Percentiles rank a stretch among this genome's conserved stretches.
These are phyloP conservation scores for Zeuzera pyrina DNA, from an alignment of 2,888 invertebrate species.

Conservation along the genomic window DNA sequence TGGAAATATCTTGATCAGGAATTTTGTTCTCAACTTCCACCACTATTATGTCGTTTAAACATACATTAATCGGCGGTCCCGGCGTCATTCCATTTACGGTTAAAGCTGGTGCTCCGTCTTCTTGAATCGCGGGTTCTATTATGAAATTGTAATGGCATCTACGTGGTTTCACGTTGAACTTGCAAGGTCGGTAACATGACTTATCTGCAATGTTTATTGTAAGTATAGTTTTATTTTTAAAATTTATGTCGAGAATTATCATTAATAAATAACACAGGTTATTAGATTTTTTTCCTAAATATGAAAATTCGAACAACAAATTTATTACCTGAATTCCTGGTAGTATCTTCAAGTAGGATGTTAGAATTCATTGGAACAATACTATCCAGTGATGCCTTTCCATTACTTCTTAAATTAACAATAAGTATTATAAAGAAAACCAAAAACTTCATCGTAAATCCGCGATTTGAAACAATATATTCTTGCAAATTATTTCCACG, in stretches of 20 bases:
- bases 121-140: conserved; percentile 40
- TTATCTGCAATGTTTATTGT: conserved; percentile 35
- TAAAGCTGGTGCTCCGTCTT: conserved; percentile 38
- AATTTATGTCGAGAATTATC: background rate
- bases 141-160: conserved; percentile 52
- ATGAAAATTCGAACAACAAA: too few relatives aligned
- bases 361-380: conserved; percentile 38
- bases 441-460: conserved; percentile 43
- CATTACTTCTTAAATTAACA: conserved; percentile 49
- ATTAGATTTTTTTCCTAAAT: too few relatives aligned
- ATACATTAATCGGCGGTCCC: conserved; percentile 76
- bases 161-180: conserved; percentile 63
- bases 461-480: too few relatives aligned
- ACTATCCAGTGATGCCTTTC: conserved; percentile 58
- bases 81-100: conserved; percentile 52
- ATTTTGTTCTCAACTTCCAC: conserved; percentile 82
- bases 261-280: background rate
- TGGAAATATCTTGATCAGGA: conserved; percentile 76
- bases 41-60: conserved; percentile 80
- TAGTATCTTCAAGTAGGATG: conserved; percentile 45
- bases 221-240: background rate
- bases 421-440: conserved; percentile 48
- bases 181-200: conserved; percentile 62
- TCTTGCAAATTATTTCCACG: too few relatives aligned
- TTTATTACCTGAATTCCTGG: conserved; percentile 45